Base-by-base conservation (phyloP, 2,888 invertebrate species). In the Acholoe squamosa region DNA sequence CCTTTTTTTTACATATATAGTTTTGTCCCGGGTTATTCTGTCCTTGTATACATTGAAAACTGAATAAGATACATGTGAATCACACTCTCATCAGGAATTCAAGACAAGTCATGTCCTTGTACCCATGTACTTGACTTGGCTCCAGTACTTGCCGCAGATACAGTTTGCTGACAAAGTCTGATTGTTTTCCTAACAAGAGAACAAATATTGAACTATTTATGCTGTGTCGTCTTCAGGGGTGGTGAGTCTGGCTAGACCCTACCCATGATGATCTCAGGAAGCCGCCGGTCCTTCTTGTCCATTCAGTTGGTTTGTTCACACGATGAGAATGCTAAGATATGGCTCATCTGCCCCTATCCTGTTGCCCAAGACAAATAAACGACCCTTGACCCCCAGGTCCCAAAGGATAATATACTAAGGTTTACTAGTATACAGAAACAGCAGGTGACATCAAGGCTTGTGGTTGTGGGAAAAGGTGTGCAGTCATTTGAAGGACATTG, bases 321-420 rank as follows among this genome's bases (percentile, higher is more conserved):
- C 25, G 25, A 25, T 76, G 76, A 76, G 76, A 31, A 31, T 76
- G 76, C 16, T 19, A 76, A 25, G 76, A 61, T 61, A 61, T 61
- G 61, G 61, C 61, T 61, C 61, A n/a, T 61, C 61, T 61, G 61
- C 28, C 71, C 43, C 31, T 76, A 76, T 76, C 76, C 76, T 31
- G 28, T 76, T 33, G 25, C 33, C 33, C 80, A 34, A 43, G 43
- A 80, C 43, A 80, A 80, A 80, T 80, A 80, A 80, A 80, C 80
- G 43, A 19, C 80, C 19, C 80, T 80, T 80, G 80, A 80, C 80
- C 80, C 80, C 19, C 34, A 5, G 80, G 14, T 76, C 76, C 76
- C 31, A 16, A n/a, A 28, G 61, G 61, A 19, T 19, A 61, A 61
- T 19, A n/a, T n/a, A 61, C 61, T 61, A 14, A n/a, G 61, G 61